Base-by-base conservation (phyloP, 2,113 vertebrate species). In the Hiodon alosoides region DNA sequence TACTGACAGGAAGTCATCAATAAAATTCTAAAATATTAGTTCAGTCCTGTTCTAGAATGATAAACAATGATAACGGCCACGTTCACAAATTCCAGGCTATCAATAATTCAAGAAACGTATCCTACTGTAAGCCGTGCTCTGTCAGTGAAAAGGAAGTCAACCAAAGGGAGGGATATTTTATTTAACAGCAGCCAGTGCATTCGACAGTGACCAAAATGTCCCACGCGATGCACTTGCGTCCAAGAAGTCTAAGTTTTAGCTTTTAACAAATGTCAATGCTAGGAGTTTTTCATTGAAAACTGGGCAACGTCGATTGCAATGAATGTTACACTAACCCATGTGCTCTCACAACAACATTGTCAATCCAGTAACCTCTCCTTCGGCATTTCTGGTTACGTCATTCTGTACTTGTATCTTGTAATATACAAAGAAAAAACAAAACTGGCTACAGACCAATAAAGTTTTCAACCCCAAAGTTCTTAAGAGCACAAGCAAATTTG, bases 131-230 rank as follows among this genome's bases (percentile, higher is more conserved):
- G 70, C 31, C 11, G 7, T 48, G 47, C 70, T 13, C 55, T 58
- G 55, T 58, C 17, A 71, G 5, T 71, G 55, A 58, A 58, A 71
- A 55, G 69, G 17, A 8, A 71, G 53, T 17, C 68, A 59, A 55
- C 69, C 55, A 71, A 58, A 71, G 46, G 70, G 57, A 59, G 70
- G 16, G 60, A 71, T 71, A 57, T 71, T 71, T 71, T 71, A 71
- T 71, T 71, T 14, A 60, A 31, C 11, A 47, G 8, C 70, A 48
- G 55, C 47, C 67, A 48, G 57, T 50, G 57, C 57, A 71, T 54
- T 55, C 9, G 53, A 55, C 7, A n/a, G 11, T 55, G 31, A 47
- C 51, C 54, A 17, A 54, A 1, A 46, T n/a, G 8, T 3, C 46
- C 3, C 9, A 59, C 3, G 17, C 46, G 8, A n/a, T 57, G 65